Evolutionary conservation across 30 jellyfish, hydroid and myxozoan genomes (phyloP).

Genomic region (Turritopsis rubra): DNA sequence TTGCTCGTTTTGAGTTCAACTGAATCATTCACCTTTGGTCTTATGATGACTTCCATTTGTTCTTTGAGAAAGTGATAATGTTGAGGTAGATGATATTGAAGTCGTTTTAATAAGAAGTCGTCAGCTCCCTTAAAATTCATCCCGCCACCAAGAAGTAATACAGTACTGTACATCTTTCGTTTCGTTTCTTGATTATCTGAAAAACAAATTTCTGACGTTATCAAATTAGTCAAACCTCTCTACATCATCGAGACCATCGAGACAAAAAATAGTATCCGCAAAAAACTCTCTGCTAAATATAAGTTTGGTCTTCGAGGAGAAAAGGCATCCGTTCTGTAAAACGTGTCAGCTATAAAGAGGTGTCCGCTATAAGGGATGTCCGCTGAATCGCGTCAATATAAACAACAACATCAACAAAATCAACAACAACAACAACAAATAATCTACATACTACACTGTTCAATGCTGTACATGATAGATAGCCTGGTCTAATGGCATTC

Average conservation of each 20-base stretch:
- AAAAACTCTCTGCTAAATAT: no score
- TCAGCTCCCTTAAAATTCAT: slow-evolving; percentile 80
- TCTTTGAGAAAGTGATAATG: slow-evolving; percentile 73
- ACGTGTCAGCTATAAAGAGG: no score
- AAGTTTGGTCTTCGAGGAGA: no score
- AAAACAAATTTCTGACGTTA: no score
- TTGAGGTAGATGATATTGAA: slow-evolving; percentile 77
- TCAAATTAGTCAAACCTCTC: no score
- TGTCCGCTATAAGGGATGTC: no score
- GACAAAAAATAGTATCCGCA: no score
- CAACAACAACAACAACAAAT: background rate
- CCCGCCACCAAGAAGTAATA: slow-evolving; percentile 90
- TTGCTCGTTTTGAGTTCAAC: no score
- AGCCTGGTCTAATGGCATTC: slow-evolving; percentile 82
- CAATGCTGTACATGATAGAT: slow-evolving; percentile 69
- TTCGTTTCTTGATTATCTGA: slow-evolving; percentile 80
- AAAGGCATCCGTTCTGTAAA: no score
- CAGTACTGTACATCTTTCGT: slow-evolving; percentile 84
- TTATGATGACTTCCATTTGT: slow-evolving; percentile 73
- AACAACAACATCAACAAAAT: no score
- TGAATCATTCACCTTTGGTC: slow-evolving; percentile 67
- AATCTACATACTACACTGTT: slow-evolving; percentile 58
- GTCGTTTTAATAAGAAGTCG: slow-evolving; percentile 52
- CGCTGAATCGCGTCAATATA: no score
- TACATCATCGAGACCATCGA: no score